These are phyloP conservation scores for Acanthosepion lycidas DNA, from an alignment of 2,888 invertebrate genomes.

Conservation along the genomic window DNA sequence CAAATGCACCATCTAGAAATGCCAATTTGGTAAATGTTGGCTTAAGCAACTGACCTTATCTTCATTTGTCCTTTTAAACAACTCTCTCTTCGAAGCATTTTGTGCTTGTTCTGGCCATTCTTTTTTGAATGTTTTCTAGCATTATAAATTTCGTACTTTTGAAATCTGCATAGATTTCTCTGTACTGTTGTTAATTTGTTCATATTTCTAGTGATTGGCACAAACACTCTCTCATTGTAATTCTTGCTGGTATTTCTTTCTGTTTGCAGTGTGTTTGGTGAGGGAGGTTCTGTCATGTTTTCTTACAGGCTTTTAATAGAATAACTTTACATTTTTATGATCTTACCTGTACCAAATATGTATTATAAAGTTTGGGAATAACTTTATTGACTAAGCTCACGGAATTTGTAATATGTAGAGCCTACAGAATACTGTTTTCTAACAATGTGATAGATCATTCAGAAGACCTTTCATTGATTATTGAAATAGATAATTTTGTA, in stretches of 20 bases:
- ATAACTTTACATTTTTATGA: too few species aligned
- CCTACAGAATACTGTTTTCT: too few species aligned
- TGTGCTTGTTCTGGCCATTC: neutral
- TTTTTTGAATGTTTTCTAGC: neutral
- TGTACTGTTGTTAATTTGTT: neutral
- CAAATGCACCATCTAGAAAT: neutral
- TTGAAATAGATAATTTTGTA: too few species aligned
- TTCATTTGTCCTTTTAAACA: constrained; percentile 12
- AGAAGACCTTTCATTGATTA: too few species aligned
- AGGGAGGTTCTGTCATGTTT: too few species aligned
- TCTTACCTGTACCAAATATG: too few species aligned
- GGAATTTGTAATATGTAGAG: too few species aligned
- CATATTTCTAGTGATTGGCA: neutral
- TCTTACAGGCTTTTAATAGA: too few species aligned
- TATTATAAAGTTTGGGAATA: too few species aligned
- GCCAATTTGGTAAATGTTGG: constrained; percentile 22
- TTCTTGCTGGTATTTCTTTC: neutral
- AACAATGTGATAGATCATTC: too few species aligned
- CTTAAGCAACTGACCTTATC: constrained; percentile 17
- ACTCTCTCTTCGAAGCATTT: neutral
- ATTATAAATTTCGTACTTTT: neutral
- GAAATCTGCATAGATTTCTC: neutral
- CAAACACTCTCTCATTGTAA: neutral
- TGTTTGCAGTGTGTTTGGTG: too few species aligned
- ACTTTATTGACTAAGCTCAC: too few species aligned